A percentile compares a stretch with the other conserved stretches of the same genome.
phyloP scores from a whole-genome alignment of 1,140 invertebrate species.

The Drosophila insularis region DNA sequence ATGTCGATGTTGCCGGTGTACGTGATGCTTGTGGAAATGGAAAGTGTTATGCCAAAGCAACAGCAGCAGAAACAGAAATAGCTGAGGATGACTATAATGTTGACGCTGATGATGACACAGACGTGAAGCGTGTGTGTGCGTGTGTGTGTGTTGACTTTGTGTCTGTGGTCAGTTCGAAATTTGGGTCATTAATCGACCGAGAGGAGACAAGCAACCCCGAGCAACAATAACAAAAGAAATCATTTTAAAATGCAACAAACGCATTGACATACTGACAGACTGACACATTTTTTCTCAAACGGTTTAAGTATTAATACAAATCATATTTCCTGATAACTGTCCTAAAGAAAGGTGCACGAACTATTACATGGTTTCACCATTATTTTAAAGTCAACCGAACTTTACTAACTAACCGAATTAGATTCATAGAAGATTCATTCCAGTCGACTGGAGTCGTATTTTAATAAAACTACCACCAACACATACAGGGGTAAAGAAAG shows the following conservation, averaged over 20 bases:
- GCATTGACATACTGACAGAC: constrained; percentile 4
- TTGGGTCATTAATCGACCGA: constrained; percentile 73
- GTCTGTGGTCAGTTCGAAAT: constrained; percentile 72
- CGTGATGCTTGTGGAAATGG: constrained; percentile 60
- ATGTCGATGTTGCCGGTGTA: constrained; percentile 19
- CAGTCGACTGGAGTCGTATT: too few relatives aligned
- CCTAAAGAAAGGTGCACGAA: background rate
- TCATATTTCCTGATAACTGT: background rate
- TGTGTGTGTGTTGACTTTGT: constrained; percentile 17
- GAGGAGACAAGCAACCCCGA: constrained; percentile 17
- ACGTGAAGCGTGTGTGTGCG: constrained; percentile 3
- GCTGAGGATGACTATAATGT: background rate
- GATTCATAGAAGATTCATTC: too few relatives aligned
- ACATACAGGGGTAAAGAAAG: background rate
- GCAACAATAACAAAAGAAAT: background rate
- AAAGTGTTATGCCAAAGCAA: constrained; percentile 66
- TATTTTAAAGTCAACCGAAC: too few relatives aligned
- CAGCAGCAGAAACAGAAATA: background rate
- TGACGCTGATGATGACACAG: constrained; percentile 50
- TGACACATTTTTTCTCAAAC: constrained; percentile 4
- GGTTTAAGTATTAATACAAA: background rate
- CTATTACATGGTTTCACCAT: too few relatives aligned
- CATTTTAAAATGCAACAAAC: constrained; percentile 7
- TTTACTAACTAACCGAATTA: too few relatives aligned
- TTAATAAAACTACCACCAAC: too few relatives aligned